These are phyloP conservation scores for Rallus crepitans DNA, from an alignment of 2,797 vertebrate genomes.

Conservation along the genomic window DNA sequence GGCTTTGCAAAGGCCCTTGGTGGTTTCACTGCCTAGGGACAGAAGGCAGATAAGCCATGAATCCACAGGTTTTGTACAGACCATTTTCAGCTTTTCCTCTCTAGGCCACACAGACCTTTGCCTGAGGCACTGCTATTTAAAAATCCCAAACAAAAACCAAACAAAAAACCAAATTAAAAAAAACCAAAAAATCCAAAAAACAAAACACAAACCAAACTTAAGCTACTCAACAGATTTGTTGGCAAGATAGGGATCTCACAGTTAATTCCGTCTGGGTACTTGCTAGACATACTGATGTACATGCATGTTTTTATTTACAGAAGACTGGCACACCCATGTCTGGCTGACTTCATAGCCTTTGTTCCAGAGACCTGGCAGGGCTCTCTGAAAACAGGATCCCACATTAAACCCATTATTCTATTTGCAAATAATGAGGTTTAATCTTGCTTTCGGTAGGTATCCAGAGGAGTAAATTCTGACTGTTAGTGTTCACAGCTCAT, in stretches of 20 bases:
- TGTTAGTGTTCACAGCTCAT: not conserved
- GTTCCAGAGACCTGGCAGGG: conserved; percentile 8
- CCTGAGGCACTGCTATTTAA: not conserved
- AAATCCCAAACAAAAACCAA: not conserved
- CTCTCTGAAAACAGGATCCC: not conserved
- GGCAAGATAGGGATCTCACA: conserved; percentile 35
- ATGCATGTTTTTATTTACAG: conserved; percentile 49
- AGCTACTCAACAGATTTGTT: not conserved
- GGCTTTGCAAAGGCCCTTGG: not conserved
- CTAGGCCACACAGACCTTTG: conserved; percentile 11
- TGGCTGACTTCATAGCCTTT: conserved; percentile 24
- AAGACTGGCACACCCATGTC: conserved; percentile 46
- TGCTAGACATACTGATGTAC: not conserved
- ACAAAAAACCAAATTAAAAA: not conserved
- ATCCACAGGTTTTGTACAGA: not conserved
- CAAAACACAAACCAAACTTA: not conserved
- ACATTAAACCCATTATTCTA: not conserved
- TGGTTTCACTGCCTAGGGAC: not conserved
- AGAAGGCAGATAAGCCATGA: not conserved
- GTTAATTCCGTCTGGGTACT: conserved; percentile 49
- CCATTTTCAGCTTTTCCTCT: conserved; percentile 30
- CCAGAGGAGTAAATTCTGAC: not conserved
- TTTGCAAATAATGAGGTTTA: conserved; percentile 30
- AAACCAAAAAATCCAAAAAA: not conserved
- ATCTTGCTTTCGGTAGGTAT: not conserved